Conservation (phyloP, 2,113 vertebrate species). For the Gnathochromis pfefferi region DNA sequence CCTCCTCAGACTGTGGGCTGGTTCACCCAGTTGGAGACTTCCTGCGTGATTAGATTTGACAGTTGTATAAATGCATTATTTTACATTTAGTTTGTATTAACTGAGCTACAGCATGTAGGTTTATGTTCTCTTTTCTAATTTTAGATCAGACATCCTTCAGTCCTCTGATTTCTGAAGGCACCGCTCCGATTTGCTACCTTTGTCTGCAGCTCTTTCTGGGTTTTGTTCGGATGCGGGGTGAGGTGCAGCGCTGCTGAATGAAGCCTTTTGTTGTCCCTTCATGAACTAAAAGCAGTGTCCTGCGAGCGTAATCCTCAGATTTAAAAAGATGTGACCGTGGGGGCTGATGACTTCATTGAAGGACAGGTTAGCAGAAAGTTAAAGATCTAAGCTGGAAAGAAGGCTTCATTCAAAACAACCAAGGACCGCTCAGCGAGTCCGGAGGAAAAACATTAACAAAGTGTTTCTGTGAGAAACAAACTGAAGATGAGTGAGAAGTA, state of each 20-base stretch:
- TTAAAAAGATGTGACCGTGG: not conserved
- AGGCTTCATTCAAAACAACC: not conserved
- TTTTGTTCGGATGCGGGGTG: accelerated
- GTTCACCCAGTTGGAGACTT: not conserved
- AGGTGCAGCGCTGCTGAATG: not conserved
- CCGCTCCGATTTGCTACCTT: not conserved
- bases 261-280: not conserved
- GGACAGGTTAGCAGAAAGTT: not conserved
- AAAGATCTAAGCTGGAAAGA: not conserved
- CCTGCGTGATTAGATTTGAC: not conserved
- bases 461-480: not conserved
- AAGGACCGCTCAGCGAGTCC: not conserved
- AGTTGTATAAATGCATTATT: not conserved
- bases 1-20: not conserved
- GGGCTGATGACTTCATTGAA: not conserved
- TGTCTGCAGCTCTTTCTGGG: not conserved
- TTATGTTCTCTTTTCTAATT: not conserved
- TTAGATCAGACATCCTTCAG: not conserved
- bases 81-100: not conserved
- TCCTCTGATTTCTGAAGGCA: not conserved
- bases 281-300: not conserved
- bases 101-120: not conserved
- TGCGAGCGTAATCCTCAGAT: not conserved
- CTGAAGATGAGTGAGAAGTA: not conserved
- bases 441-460: accelerated